These are phyloP conservation scores for Cryptocephalus moraei DNA, from an alignment of 2,888 invertebrate species.

Conservation along the genomic window DNA sequence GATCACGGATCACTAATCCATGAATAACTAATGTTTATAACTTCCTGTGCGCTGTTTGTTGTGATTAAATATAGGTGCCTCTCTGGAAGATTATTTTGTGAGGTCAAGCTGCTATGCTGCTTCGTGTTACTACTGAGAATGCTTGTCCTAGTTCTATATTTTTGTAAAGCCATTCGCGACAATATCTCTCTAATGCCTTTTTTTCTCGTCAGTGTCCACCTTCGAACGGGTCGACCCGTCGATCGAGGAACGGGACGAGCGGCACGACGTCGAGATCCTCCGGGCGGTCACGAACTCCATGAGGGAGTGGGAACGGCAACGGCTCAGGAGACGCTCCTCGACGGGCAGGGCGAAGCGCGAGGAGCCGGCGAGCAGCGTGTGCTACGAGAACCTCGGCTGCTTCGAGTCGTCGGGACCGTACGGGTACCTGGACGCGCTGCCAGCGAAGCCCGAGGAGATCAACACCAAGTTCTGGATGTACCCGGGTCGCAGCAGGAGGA, in stretches of 20 bases:
- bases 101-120: too few species aligned
- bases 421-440: constrained; percentile 81
- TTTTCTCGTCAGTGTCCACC: constrained; percentile 22
- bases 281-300: constrained; percentile 64
- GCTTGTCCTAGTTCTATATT: too few species aligned
- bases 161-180: too few species aligned
- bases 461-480: constrained; percentile 74
- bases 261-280: constrained; percentile 58
- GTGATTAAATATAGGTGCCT: too few species aligned
- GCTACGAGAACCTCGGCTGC: constrained; percentile 84
- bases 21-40: too few species aligned
- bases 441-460: constrained; percentile 77
- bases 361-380: constrained; percentile 59
- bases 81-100: too few species aligned
- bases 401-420: constrained; percentile 82
- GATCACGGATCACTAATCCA: too few species aligned
- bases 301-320: constrained; percentile 52
- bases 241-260: constrained; percentile 63
- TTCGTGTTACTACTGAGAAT: too few species aligned
- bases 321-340: neutral
- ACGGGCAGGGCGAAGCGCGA: constrained; percentile 63
- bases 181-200: too few species aligned
- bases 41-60: too few species aligned
- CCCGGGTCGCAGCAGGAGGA: constrained; percentile 46
- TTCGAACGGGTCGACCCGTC: constrained; percentile 40